phyloP scores from a whole-genome alignment of 2,888 invertebrate species.

The Drosophila meridiana region DNA sequence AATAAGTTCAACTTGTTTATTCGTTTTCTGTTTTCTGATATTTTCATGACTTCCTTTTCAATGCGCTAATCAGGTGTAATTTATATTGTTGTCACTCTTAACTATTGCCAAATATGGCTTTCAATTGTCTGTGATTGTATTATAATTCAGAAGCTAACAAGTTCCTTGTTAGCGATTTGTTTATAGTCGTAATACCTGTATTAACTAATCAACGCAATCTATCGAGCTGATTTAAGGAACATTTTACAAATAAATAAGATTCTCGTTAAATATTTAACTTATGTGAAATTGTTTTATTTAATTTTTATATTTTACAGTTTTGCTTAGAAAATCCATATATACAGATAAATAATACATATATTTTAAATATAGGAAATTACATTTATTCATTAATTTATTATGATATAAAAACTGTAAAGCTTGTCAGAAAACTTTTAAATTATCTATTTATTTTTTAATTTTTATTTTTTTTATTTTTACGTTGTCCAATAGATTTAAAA shows the following conservation, averaged over 20 bases:
- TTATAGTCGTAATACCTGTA: neutral
- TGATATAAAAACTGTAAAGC: no score
- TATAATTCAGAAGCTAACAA: conserved; percentile 3
- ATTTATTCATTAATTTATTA: no score
- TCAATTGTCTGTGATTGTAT: conserved; percentile 1
- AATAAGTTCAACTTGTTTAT: conserved; percentile 15
- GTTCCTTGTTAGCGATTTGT: conserved; percentile 8
- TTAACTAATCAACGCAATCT: neutral
- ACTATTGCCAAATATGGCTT: conserved; percentile 42
- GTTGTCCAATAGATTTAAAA: no score
- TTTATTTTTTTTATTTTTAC: no score
- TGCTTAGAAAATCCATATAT: no score
- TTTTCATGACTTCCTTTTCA: conserved; percentile 46
- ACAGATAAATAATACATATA: no score
- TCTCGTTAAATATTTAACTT: neutral
- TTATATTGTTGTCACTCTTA: conserved; percentile 30
- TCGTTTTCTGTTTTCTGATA: neutral
- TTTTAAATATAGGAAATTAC: no score
- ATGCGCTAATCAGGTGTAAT: conserved; percentile 31
- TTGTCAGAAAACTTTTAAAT: no score
- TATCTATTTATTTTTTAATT: no score
- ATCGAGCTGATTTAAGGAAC: neutral
- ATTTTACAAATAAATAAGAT: neutral
- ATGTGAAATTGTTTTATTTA: neutral
- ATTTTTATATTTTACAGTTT: no score